Percentiles rank a stretch among this genome's conserved stretches.
Conservation (phyloP, 2,113 vertebrate genomes). For the Lagopus muta region DNA sequence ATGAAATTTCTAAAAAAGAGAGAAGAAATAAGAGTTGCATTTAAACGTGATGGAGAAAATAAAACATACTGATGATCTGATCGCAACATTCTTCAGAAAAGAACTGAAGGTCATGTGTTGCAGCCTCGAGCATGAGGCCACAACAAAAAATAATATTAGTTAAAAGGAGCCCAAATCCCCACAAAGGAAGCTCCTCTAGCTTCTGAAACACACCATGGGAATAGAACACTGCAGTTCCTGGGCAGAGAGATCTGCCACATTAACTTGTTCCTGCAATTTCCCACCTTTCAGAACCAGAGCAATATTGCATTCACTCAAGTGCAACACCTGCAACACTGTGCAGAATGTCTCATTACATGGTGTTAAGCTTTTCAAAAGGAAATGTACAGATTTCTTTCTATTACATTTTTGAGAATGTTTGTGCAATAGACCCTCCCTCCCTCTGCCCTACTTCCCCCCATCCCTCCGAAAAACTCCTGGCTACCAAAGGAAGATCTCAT, state of each 20-base stretch:
- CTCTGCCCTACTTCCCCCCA: not conserved
- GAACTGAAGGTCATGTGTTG: not conserved
- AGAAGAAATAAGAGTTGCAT: not conserved
- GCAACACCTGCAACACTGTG: not conserved
- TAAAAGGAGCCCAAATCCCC: not conserved
- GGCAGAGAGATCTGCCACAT: not conserved
- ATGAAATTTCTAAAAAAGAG: not conserved
- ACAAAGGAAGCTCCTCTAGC: not conserved
- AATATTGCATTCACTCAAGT: not conserved
- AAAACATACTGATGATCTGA: not conserved
- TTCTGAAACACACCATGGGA: not conserved
- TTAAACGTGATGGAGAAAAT: not conserved
- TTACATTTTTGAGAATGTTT: not conserved
- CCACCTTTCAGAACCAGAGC: not conserved
- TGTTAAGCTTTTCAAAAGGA: not conserved
- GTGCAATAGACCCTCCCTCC: not conserved
- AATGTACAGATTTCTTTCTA: not conserved
- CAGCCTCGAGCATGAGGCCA: not conserved
- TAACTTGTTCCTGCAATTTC: not conserved
- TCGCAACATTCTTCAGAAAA: not conserved
- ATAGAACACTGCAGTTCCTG: not conserved
- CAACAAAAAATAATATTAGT: not conserved
- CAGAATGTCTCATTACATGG: not conserved
- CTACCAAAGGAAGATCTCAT: not conserved
- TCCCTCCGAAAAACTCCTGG: not conserved